Evolutionary conservation across 1,140 invertebrate species (phyloP).

Genomic region (Caligus rogercresseyi): DNA sequence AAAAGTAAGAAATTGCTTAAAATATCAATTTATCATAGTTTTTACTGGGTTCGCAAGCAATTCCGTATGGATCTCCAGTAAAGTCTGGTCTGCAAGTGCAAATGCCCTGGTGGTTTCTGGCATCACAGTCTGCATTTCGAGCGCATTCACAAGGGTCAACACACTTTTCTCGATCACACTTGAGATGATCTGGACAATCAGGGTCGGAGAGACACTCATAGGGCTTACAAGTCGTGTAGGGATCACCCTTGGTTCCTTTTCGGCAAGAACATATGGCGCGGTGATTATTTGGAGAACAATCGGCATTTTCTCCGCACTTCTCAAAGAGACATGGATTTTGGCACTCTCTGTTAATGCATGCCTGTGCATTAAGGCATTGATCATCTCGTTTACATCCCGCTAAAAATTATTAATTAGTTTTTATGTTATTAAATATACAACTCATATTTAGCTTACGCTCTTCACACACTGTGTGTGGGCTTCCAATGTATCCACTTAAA

Average conservation of each 20-base stretch:
- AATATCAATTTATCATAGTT: neutral
- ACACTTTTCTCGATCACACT: constrained; percentile 27
- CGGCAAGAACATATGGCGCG: constrained; percentile 53
- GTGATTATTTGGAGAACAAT: constrained; percentile 49
- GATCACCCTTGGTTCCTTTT: constrained; percentile 54
- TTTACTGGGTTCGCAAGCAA: neutral
- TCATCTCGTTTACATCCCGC: constrained; percentile 5
- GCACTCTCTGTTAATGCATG: constrained; percentile 26
- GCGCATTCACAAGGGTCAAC: constrained; percentile 40
- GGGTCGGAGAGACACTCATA: constrained; percentile 32
- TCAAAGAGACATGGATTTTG: constrained; percentile 28
- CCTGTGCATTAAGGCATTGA: constrained; percentile 25
- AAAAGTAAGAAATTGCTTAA: neutral
- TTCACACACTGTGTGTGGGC: constrained; percentile 50
- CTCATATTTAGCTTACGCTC: neutral
- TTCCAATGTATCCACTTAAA: constrained; percentile 53
- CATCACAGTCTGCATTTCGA: constrained; percentile 43
- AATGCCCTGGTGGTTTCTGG: constrained; percentile 27
- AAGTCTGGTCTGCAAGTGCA: constrained; percentile 51
- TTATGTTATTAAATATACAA: constrained; percentile 5
- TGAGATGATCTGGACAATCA: constrained; percentile 28
- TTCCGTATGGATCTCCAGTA: constrained; percentile 49
- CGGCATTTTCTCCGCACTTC: constrained; percentile 54
- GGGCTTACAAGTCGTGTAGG: constrained; percentile 31
- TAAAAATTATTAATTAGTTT: neutral